Conservation (phyloP, 2,797 vertebrate genomes). For the Amniataba percoides region DNA sequence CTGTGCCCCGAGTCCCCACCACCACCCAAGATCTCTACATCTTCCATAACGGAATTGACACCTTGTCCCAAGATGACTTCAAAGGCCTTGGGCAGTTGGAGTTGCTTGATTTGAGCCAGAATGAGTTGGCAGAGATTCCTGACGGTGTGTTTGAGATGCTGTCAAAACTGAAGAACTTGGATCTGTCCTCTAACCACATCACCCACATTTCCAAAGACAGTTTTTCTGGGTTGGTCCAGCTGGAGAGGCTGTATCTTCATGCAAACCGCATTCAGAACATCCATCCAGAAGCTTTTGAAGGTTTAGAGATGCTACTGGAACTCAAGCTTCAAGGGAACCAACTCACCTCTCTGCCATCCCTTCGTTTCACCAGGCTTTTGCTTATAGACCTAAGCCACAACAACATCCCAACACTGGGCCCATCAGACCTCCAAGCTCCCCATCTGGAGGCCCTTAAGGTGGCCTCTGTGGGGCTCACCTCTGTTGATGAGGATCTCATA, state of each 20-base stretch:
- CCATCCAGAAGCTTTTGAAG: constrained; percentile 90
- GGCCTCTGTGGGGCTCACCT: constrained; percentile 87
- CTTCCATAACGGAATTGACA: constrained; percentile 91
- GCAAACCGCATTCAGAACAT: constrained; percentile 91
- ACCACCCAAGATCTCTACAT: constrained; percentile 87
- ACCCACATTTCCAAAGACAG: constrained; percentile 91
- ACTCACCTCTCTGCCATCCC: constrained; percentile 85
- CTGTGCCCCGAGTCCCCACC: constrained; percentile 86
- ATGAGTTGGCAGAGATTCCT: constrained; percentile 90
- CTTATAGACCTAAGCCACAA: constrained; percentile 95
- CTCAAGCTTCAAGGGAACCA: constrained; percentile 94
- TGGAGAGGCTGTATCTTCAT: constrained; percentile 95
- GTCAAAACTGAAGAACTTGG: constrained; percentile 90
- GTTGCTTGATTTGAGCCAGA: constrained; percentile 94
- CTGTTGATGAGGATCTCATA: constrained; percentile 89
- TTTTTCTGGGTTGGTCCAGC: constrained; percentile 90
- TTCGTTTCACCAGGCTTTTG: constrained; percentile 89
- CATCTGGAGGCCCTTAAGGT: constrained; percentile 92
- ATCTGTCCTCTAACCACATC: constrained; percentile 92
- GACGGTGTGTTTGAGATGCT: constrained; percentile 90
- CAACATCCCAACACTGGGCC: constrained; percentile 82
- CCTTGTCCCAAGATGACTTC: constrained; percentile 88
- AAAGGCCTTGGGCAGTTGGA: constrained; percentile 84
- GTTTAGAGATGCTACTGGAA: constrained; percentile 91
- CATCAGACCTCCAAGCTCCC: constrained; percentile 83